Evolutionary conservation across 2,113 vertebrate genomes (phyloP).

Genomic region (Agapornis roseicollis): DNA sequence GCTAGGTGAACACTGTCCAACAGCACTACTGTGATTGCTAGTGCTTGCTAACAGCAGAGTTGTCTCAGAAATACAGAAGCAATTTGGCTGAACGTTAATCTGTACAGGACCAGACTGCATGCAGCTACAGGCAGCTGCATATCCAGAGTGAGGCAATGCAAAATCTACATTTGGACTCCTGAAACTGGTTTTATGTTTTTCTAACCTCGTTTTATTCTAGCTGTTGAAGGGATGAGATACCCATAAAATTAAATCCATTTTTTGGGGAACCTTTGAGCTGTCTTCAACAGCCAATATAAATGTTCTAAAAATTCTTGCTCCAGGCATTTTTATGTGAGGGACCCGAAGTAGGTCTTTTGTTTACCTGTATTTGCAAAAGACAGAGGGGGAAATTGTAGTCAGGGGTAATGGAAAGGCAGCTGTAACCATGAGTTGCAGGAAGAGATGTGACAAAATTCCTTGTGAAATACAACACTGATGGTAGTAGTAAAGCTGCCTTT

Average conservation of each 20-base stretch:
- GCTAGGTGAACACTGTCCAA: background rate
- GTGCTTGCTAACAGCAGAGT: background rate
- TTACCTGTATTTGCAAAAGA: background rate
- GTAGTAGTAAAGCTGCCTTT: background rate
- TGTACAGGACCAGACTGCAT: background rate
- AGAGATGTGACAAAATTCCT: background rate
- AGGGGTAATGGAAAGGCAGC: background rate
- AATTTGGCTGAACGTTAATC: slow-evolving; percentile 18
- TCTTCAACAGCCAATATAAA: background rate
- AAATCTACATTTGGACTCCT: background rate
- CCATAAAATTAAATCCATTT: background rate
- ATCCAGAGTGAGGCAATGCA: background rate
- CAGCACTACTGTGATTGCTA: background rate
- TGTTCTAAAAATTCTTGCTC: background rate
- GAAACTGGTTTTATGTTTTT: background rate
- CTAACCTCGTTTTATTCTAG: background rate
- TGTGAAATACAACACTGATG: background rate
- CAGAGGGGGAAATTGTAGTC: background rate
- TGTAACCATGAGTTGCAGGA: background rate
- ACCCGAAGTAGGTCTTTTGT: fast-evolving
- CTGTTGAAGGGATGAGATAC: background rate
- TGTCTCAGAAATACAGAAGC: background rate
- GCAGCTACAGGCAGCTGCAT: background rate
- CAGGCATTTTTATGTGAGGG: background rate
- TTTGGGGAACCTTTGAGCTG: background rate